phyloP scores from a whole-genome alignment of 1,140 invertebrate species.

The Himalopsyche phryganea region DNA sequence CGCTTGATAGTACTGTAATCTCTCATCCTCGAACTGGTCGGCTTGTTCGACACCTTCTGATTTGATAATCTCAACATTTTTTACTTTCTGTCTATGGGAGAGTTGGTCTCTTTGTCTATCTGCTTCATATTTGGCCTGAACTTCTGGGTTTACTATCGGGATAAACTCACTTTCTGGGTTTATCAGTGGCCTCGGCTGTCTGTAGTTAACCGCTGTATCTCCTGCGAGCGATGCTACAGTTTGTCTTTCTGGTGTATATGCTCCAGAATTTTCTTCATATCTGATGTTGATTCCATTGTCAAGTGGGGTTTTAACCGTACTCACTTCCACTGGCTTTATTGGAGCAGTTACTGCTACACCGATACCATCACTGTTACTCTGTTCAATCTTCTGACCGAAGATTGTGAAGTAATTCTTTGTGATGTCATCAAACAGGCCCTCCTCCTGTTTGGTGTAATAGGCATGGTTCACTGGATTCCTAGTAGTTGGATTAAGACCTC shows the following conservation, averaged over 20 bases:
- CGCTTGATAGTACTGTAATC: conserved; percentile 18
- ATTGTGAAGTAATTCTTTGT: conserved; percentile 74
- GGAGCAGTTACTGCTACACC: conserved; percentile 49
- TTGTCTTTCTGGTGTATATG: conserved; percentile 40
- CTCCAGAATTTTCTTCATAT: conserved; percentile 41
- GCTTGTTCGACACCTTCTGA: conserved; percentile 18
- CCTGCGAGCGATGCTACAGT: conserved; percentile 50
- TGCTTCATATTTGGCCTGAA: conserved; percentile 30
- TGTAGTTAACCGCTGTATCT: conserved; percentile 63
- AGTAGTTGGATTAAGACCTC: conserved; percentile 48
- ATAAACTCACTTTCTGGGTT: conserved; percentile 70
- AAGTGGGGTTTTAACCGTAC: conserved; percentile 19
- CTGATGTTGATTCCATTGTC: conserved; percentile 22
- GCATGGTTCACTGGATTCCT: conserved; percentile 61
- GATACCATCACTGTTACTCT: conserved; percentile 53
- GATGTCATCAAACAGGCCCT: conserved; percentile 66
- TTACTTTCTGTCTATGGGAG: conserved; percentile 13
- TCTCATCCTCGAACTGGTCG: conserved; percentile 20
- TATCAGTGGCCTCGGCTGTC: conserved; percentile 54
- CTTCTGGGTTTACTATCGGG: conserved; percentile 39
- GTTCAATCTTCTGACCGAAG: conserved; percentile 67
- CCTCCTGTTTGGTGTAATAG: conserved; percentile 70
- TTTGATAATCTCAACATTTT: conserved; percentile 32
- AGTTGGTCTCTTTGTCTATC: conserved; percentile 28
- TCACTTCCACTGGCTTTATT: conserved; percentile 37